Evolutionary conservation across 1,140 invertebrate species (phyloP), one percentile per base, ranked within the genome.

Genomic region (Bactericera cockerelli): DNA sequence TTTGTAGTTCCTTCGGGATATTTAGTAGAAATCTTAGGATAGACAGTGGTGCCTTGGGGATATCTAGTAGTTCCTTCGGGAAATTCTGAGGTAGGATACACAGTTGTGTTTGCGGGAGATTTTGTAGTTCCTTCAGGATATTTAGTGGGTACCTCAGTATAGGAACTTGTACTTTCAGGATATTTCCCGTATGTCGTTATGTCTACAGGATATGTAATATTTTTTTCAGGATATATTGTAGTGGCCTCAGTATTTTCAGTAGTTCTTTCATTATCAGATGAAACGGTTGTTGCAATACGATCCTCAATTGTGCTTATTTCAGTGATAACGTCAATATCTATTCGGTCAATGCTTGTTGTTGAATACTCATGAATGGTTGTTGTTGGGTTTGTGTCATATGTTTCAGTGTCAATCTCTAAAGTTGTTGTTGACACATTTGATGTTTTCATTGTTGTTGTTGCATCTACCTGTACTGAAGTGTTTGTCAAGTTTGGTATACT

Each of bases 241-340:
- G 28, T 53, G 8, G 8, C 33, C 4, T 57, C 31, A 14, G 28
- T 2, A n/a, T n/a, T n/a, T n/a, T n/a, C n/a, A 57, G 16, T 38
- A 1, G 59, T 21, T 31, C 28, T 59, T 56, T 61, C 14, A 26
- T 61, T 16, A 42, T 54, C 13, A 55, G 55, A 58, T 31, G 31
- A 19, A 54, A 33, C 63, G 16, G 57, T 38, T 28, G 54, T 61
- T 38, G 58, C 55, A 53, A 14, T 49, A 36, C 39, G 59, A 28
- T 11, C 55, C 13, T 2, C 42, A 25, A 56, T 14, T 22, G 31
- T 31, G 49, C 26, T 56, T 26, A 24, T 33, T 56, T 64, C 54
- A 54, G 63, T 65, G 24, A 22, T 55, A 49, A 21, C 58, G 25
- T 39, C 28, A 31, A 59, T 59, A 3, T 56, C 31, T 58, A 19